Conservation (phyloP, 2,888 invertebrate genomes). For the Halictus quadricinctus region DNA sequence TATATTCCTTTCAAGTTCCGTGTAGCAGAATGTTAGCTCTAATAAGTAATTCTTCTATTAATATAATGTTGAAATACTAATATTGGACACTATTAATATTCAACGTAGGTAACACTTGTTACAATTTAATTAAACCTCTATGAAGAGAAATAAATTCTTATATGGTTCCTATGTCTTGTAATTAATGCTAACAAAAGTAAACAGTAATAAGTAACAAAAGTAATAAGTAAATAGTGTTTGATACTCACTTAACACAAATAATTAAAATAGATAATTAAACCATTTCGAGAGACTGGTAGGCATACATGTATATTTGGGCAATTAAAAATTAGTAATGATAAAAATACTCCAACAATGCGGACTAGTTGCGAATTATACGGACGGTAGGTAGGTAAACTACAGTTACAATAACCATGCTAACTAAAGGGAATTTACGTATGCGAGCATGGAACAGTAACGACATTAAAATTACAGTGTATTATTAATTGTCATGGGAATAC, state of each 20-base stretch:
- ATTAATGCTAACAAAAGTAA: neutral
- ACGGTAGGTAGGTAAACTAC: neutral
- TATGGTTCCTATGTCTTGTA: neutral
- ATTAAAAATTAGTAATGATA: neutral
- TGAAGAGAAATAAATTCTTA: too few relatives aligned
- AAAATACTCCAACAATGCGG: neutral
- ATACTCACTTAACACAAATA: neutral
- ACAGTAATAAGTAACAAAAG: too few relatives aligned
- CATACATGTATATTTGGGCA: neutral
- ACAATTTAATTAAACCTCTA: too few relatives aligned
- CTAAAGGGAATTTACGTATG: neutral
- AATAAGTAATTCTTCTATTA: too few relatives aligned
- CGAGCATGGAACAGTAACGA: neutral
- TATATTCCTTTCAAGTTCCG: too few relatives aligned
- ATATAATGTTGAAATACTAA: too few relatives aligned
- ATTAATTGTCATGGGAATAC: neutral
- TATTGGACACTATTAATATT: too few relatives aligned
- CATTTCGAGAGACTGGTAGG: neutral
- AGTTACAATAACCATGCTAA: neutral
- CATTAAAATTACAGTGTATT: neutral
- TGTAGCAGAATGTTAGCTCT: too few relatives aligned
- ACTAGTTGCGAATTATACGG: neutral
- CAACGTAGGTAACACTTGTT: too few relatives aligned
- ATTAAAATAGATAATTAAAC: neutral
- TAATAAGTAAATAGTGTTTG: neutral